phyloP scores from a whole-genome alignment of 2,797 vertebrate species.

The Falco cherrug region DNA sequence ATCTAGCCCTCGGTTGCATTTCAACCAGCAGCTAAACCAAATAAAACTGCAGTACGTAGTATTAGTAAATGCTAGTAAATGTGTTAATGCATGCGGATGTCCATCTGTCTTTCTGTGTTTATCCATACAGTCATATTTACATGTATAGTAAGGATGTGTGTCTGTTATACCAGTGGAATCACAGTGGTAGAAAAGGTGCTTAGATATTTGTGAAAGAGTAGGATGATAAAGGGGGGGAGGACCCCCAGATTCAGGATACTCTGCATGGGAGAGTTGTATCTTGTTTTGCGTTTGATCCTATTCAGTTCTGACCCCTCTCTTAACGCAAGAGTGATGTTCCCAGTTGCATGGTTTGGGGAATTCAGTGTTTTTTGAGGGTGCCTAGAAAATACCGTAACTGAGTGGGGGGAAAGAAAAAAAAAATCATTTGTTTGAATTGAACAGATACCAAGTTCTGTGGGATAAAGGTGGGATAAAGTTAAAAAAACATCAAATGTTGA shows the following conservation, averaged over 20 bases:
- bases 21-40: neutral
- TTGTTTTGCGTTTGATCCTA: neutral
- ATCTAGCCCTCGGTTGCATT: neutral
- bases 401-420: neutral
- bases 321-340: neutral
- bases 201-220: neutral
- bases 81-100: neutral
- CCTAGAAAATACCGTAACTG: neutral
- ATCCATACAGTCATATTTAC: neutral
- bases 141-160: neutral
- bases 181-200: neutral
- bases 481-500: neutral
- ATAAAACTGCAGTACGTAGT: neutral
- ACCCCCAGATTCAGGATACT: neutral
- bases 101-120: neutral
- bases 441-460: neutral
- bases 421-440: neutral
- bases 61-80: neutral
- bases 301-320: neutral
- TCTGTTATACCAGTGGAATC: neutral
- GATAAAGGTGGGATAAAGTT: neutral
- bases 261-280: neutral
- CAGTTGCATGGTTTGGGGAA: neutral
- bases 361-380: neutral
- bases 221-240: neutral